Conservation (phyloP, 2,888 invertebrate genomes). For the Philhelius pedissequus region DNA sequence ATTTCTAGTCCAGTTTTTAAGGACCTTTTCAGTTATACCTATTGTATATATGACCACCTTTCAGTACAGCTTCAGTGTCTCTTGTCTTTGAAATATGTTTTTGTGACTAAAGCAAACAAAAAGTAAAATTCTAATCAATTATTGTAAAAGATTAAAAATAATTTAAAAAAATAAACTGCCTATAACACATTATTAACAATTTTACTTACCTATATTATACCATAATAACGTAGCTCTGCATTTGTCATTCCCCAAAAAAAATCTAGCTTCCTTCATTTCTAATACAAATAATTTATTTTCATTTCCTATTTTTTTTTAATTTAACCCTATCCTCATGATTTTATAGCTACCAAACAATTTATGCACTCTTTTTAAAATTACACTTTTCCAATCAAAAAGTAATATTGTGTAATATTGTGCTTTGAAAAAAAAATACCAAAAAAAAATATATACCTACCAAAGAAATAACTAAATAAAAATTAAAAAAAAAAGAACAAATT, state of each 20-base stretch:
- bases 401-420: constrained; percentile 75
- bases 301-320: not conserved
- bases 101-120: not conserved
- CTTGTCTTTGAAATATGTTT: constrained; percentile 23
- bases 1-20: too few species aligned
- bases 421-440: constrained; percentile 64
- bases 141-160: not conserved
- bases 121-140: not conserved
- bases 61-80: not conserved
- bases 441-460: constrained; percentile 57
- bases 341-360: constrained; percentile 48
- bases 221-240: constrained; percentile 49
- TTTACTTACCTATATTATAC: constrained; percentile 45
- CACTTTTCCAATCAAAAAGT: constrained; percentile 77
- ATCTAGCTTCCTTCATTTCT: constrained; percentile 39
- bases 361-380: constrained; percentile 60
- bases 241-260: constrained; percentile 28
- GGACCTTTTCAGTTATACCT: too few species aligned
- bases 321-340: constrained; percentile 12
- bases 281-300: not conserved
- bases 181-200: constrained; percentile 59
- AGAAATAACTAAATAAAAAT: constrained; percentile 59
- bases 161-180: constrained; percentile 27
- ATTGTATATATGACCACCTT: too few species aligned
- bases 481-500: constrained; percentile 65